Base-by-base conservation (phyloP, 1,140 invertebrate genomes). In the Sitodiplosis mosellana region DNA sequence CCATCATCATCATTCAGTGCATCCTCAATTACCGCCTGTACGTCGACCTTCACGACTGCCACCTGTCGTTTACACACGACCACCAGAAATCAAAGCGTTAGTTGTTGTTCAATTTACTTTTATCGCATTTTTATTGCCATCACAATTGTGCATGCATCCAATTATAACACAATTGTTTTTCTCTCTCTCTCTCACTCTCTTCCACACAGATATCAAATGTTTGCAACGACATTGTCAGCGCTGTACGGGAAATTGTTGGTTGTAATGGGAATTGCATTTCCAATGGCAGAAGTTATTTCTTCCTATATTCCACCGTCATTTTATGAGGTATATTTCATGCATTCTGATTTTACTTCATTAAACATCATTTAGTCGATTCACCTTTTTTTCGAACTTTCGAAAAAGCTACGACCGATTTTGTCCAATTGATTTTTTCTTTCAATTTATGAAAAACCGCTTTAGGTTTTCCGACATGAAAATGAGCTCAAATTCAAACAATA, bases 201-300 rank as follows among this genome's bases (percentile, higher is more conserved):
- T 44, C 85, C 87, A 46, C 83, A 88, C 63, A 80, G 82, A 27
- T 27, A 27, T 27, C 27, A 27, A 27, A 27, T 27, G 46, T 66
- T 90, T 53, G 83, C 88, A 49, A 83, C 83, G 17, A 83, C 88
- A 15, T 70, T 94, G 46, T 92, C 87, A 53, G 90, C 89, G 1
- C 72, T 94, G 3, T 94, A 95, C 60, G 87, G 86, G n/a, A 92
- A 94, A 64, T 69, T 93, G 2, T 65, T 95, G 45, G 87, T 94
- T 20, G 87, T 94, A 12, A 88, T 93, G 81, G 91, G 90, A 15
- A 67, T 89, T 54, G 88, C 87, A 7, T 90, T 95, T 69, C 90
- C 90, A 42, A 86, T 93, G 76, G 82, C 85, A 41, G 85, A 89
- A 72, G 84, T 88, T 47, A 88, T 88, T 56, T 88, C 85, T 18